These are phyloP conservation scores for Melanotaenia nigrans DNA, from an alignment of 2,797 vertebrate species.

Conservation along the genomic window DNA sequence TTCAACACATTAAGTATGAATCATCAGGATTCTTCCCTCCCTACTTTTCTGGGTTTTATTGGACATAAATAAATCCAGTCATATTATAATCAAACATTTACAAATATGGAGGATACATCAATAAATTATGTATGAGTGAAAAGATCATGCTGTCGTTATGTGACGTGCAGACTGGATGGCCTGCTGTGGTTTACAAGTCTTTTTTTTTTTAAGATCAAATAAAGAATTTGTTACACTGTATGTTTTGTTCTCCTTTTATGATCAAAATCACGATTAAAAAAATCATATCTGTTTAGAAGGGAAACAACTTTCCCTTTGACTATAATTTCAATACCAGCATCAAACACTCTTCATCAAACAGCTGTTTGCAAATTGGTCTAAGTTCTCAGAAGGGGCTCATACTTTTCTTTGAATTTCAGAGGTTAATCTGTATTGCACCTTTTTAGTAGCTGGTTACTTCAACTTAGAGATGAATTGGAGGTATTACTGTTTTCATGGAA, in stretches of 20 bases:
- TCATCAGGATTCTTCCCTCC: not conserved
- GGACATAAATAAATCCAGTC: constrained; percentile 1
- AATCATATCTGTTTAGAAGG: constrained; percentile 3
- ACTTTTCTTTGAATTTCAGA: constrained; percentile 35
- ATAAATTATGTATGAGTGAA: not conserved
- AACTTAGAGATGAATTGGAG: constrained; percentile 31
- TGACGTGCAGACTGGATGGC: not conserved
- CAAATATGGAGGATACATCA: not conserved
- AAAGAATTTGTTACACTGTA: not conserved
- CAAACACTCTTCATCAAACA: not conserved
- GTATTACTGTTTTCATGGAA: constrained; percentile 61
- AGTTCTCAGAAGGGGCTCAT: constrained; percentile 38
- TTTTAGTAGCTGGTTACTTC: constrained; percentile 32
- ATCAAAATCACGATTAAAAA: not conserved
- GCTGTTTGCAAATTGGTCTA: constrained; percentile 23
- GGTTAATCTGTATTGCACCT: constrained; percentile 18
- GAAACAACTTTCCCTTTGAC: constrained; percentile 1
- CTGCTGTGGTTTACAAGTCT: not conserved
- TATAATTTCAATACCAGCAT: not conserved
- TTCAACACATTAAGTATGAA: not conserved
- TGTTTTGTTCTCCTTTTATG: constrained; percentile 7
- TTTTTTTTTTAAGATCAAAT: not conserved
- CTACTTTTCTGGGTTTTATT: constrained; percentile 9
- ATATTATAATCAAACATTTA: not conserved
- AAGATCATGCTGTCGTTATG: not conserved